These are phyloP conservation scores for Teleiodes luculella DNA, from an alignment of 2,888 invertebrate species.

Conservation along the genomic window DNA sequence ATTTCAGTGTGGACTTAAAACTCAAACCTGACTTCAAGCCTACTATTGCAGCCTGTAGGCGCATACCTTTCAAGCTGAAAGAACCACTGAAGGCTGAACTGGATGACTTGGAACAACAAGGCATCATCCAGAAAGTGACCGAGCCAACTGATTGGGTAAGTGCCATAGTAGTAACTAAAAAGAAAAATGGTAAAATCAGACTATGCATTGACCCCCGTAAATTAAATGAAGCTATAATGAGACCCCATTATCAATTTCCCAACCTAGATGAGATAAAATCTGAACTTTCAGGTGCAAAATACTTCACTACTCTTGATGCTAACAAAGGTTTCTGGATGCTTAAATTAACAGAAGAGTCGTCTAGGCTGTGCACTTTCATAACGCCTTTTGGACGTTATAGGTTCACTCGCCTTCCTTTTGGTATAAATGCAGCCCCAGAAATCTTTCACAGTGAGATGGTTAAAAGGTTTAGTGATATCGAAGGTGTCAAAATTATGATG, in stretches of 20 bases:
- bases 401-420: slow-evolving; percentile 23
- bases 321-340: slow-evolving; percentile 27
- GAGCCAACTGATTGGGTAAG: slow-evolving; percentile 26
- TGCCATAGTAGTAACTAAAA: slow-evolving; percentile 19
- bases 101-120: slow-evolving; percentile 11
- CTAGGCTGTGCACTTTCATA: slow-evolving; percentile 27
- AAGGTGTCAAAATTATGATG: slow-evolving; percentile 21
- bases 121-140: slow-evolving; percentile 18
- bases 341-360: slow-evolving; percentile 15
- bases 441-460: slow-evolving; percentile 24
- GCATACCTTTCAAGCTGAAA: slow-evolving; percentile 16
- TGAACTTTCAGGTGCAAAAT: slow-evolving; percentile 19
- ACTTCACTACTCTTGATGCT: slow-evolving; percentile 25
- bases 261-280: slow-evolving; percentile 24
- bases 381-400: slow-evolving; percentile 25
- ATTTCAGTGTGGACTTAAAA: too few relatives aligned
- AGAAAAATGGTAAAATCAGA: slow-evolving; percentile 22
- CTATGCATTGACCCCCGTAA: slow-evolving; percentile 25
- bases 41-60: too few relatives aligned
- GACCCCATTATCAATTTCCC: slow-evolving; percentile 24
- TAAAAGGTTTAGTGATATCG: slow-evolving; percentile 19
- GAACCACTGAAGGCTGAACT: slow-evolving; percentile 19
- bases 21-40: too few relatives aligned
- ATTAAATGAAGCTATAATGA: slow-evolving; percentile 21
- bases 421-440: slow-evolving; percentile 25